Conservation (phyloP, 2,888 invertebrate species). For the Acleris cristana region DNA sequence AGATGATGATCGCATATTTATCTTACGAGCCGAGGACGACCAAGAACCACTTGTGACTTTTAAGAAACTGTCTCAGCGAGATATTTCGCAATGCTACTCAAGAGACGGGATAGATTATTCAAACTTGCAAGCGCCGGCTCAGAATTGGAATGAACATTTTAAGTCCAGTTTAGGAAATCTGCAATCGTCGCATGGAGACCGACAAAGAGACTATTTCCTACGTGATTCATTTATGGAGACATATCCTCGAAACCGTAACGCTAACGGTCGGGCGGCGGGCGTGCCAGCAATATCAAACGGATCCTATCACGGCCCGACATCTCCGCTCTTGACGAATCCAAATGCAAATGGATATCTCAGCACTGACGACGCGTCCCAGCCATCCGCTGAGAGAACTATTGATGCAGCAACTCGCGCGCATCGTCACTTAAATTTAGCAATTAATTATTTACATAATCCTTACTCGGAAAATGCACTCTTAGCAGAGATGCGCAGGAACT, state of each 20-base stretch:
- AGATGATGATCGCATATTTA: conserved; percentile 49
- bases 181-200: conserved; percentile 61
- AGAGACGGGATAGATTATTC: conserved; percentile 49
- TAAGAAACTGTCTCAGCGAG: conserved; percentile 53
- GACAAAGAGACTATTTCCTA: conserved; percentile 72
- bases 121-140: conserved; percentile 48
- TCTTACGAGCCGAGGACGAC: conserved; percentile 46
- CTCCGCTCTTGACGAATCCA: conserved; percentile 73
- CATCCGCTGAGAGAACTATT: conserved; percentile 51
- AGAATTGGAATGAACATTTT: conserved; percentile 54
- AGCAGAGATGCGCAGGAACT: conserved; percentile 4
- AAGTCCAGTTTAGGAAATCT: conserved; percentile 63
- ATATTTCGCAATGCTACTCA: conserved; percentile 50
- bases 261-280: conserved; percentile 72
- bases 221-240: conserved; percentile 79
- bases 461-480: conserved; percentile 1
- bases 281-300: conserved; percentile 77
- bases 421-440: conserved; percentile 33
- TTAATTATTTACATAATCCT: conserved; percentile 3
- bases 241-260: conserved; percentile 75
- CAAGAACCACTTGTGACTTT: conserved; percentile 53
- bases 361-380: conserved; percentile 53
- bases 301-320: conserved; percentile 70
- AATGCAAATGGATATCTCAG: conserved; percentile 63
- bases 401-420: conserved; percentile 48